These are phyloP conservation scores for Caranx ignobilis DNA, from an alignment of 2,113 vertebrate genomes.

Conservation along the genomic window DNA sequence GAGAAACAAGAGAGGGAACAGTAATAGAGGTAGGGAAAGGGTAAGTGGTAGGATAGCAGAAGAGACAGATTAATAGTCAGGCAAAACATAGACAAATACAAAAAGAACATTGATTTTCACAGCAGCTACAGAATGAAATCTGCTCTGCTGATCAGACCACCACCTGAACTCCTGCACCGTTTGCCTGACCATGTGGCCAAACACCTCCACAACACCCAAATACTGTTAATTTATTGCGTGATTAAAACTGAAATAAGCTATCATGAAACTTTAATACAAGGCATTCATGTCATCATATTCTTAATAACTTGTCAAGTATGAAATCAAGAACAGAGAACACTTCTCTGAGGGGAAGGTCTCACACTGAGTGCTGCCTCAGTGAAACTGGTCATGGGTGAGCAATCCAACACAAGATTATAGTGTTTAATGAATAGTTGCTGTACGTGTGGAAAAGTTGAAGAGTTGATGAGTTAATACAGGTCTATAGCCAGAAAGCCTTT, in stretches of 20 bases:
- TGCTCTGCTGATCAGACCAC: not conserved
- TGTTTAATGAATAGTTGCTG: not conserved
- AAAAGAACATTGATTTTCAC: not conserved
- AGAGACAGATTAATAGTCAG: not conserved
- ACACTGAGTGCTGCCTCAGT: not conserved
- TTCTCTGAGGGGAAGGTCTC: constrained; percentile 5
- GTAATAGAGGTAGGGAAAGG: constrained; percentile 22
- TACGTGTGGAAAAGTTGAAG: not conserved
- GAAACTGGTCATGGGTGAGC: constrained; percentile 9
- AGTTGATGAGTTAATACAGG: not conserved
- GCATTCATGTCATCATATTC: constrained; percentile 5
- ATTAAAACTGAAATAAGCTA: constrained; percentile 15
- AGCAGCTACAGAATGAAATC: not conserved
- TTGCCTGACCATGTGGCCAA: not conserved
- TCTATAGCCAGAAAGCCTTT: not conserved
- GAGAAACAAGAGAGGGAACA: constrained; percentile 7
- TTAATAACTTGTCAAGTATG: constrained; percentile 30
- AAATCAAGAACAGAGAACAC: constrained; percentile 10
- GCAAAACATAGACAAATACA: not conserved
- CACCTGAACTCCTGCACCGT: not conserved
- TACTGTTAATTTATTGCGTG: not conserved
- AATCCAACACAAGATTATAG: not conserved
- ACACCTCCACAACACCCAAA: not conserved
- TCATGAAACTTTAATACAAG: constrained; percentile 12
- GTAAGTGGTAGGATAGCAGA: constrained; percentile 18